Evolutionary conservation across 2,113 vertebrate species (phyloP).

Genomic region (Chloropsis hardwickii): DNA sequence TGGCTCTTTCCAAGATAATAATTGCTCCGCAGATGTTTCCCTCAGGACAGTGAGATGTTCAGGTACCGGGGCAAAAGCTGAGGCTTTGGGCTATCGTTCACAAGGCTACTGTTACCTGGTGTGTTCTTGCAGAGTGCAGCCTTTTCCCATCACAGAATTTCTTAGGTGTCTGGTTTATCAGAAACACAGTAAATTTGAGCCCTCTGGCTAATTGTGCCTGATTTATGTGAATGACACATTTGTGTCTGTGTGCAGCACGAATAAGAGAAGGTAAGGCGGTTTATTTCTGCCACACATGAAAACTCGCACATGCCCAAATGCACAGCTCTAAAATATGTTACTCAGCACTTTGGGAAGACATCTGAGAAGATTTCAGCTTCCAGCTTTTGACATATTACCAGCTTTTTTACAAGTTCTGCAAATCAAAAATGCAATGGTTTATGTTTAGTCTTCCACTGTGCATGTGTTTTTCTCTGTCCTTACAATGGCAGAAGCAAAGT

Average conservation of each 20-base stretch:
- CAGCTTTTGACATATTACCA: not conserved
- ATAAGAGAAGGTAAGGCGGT: not conserved
- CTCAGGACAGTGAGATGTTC: conserved; percentile 58
- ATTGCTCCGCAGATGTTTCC: conserved; percentile 66
- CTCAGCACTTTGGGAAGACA: not conserved
- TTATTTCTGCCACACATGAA: not conserved
- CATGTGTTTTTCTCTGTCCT: not conserved
- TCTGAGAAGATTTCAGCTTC: not conserved
- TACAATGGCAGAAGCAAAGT: not conserved
- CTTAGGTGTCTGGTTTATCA: conserved; percentile 49
- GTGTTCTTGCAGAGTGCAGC: conserved; percentile 34
- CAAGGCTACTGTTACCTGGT: conserved; percentile 54
- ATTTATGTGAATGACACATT: conserved; percentile 31
- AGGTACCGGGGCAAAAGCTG: conserved; percentile 41
- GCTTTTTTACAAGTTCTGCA: not conserved
- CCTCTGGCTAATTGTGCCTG: conserved; percentile 10
- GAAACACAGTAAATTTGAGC: conserved; percentile 33
- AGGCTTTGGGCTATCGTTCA: conserved; percentile 48
- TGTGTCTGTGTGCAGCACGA: conserved; percentile 22
- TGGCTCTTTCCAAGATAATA: conserved; percentile 70
- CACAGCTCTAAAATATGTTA: not conserved
- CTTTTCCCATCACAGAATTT: conserved; percentile 60
- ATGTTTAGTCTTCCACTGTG: not conserved
- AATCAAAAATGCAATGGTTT: not conserved
- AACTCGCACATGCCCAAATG: not conserved